Conservation (phyloP, 2,113 vertebrate species). For the Dendropsophus ebraccatus region DNA sequence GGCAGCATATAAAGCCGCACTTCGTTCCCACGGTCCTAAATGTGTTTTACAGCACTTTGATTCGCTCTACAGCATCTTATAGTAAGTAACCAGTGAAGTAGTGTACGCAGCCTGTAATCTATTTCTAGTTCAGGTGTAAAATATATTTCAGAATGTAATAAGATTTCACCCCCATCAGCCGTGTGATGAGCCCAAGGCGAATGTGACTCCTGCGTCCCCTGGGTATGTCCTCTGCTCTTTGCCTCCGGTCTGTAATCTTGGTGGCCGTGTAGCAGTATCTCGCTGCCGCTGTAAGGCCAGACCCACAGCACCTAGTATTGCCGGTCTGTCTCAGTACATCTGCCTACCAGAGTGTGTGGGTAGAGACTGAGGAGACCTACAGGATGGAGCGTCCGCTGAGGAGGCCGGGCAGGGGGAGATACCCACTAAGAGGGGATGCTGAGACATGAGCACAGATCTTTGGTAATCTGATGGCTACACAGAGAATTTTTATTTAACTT, state of each 20-base stretch:
- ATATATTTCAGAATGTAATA: too few species aligned
- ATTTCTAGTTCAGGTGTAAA: background rate
- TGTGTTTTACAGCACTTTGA: slow-evolving; percentile 91
- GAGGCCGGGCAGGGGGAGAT: slow-evolving; percentile 58
- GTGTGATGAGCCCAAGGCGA: slow-evolving; percentile 79
- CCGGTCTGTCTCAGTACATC: slow-evolving; percentile 1
- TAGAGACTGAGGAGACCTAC: slow-evolving; percentile 32
- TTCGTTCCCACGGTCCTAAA: slow-evolving; percentile 79
- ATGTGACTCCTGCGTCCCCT: slow-evolving; percentile 73
- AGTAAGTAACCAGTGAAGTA: slow-evolving; percentile 77
- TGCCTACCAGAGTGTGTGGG: background rate
- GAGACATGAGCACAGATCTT: slow-evolving; percentile 79
- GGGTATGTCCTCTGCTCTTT: slow-evolving; percentile 60
- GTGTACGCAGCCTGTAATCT: background rate
- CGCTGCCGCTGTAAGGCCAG: slow-evolving; percentile 75
- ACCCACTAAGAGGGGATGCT: slow-evolving; percentile 50
- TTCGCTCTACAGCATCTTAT: slow-evolving; percentile 84
- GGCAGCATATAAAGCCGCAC: slow-evolving; percentile 79
- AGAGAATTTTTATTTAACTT: background rate
- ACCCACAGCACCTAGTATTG: slow-evolving; percentile 69
- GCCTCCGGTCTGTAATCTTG: slow-evolving; percentile 80
- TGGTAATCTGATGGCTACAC: slow-evolving; percentile 82
- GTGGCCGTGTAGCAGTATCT: slow-evolving; percentile 69
- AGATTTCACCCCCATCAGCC: slow-evolving; percentile 56
- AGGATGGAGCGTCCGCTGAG: background rate